Conservation (phyloP, 2,113 vertebrate genomes). For the Eidolon helvum region DNA sequence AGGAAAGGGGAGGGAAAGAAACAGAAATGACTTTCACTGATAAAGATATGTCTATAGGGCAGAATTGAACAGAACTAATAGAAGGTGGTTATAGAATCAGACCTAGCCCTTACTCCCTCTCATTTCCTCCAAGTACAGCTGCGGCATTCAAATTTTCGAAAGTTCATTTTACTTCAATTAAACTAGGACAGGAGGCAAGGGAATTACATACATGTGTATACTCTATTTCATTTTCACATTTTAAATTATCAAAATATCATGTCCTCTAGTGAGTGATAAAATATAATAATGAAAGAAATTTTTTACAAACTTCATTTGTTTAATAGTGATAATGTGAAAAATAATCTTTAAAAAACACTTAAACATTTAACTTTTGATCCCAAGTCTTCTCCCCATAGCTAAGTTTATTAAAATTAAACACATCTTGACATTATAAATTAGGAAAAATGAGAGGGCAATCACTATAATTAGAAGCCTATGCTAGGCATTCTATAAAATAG, state of each 20-base stretch:
- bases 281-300: conserved; percentile 57
- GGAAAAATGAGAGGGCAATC: conserved; percentile 67
- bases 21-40: not conserved
- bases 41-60: not conserved
- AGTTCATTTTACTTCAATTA: not conserved
- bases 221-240: conserved; percentile 50
- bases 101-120: not conserved
- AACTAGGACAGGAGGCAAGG: not conserved
- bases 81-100: not conserved
- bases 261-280: conserved; percentile 67
- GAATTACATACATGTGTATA: not conserved
- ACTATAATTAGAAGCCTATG: conserved; percentile 71
- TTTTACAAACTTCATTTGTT: conserved; percentile 73
- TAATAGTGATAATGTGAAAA: conserved; percentile 76
- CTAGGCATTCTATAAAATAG: conserved; percentile 43
- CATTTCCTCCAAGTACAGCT: not conserved
- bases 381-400: conserved; percentile 67
- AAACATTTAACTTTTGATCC: conserved; percentile 77
- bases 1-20: not conserved
- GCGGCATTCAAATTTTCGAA: not conserved
- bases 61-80: not conserved
- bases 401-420: conserved; percentile 81
- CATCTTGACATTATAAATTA: conserved; percentile 74
- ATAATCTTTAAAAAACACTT: conserved; percentile 78
- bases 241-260: conserved; percentile 57